Conservation (phyloP, 2,113 vertebrate genomes). For the Arenaria interpres region DNA sequence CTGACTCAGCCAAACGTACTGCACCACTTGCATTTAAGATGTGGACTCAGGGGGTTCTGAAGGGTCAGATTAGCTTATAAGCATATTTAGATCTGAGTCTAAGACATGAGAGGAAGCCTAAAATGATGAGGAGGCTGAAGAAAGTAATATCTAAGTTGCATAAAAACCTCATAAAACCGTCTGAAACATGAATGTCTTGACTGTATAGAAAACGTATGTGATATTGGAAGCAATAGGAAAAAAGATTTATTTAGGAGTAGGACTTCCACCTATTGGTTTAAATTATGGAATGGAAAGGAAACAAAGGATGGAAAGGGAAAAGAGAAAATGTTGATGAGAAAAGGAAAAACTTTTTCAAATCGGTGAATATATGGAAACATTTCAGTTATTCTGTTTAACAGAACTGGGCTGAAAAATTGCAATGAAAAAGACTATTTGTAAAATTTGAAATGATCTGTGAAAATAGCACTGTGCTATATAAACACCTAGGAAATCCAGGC, state of each 20-base stretch:
- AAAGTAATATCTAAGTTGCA: background rate
- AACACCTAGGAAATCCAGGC: background rate
- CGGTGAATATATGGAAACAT: background rate
- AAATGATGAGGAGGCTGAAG: background rate
- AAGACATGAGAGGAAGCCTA: background rate
- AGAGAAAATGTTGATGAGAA: background rate
- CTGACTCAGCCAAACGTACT: background rate
- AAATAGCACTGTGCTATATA: background rate
- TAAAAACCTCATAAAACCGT: background rate
- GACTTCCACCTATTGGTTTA: background rate
- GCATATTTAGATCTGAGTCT: background rate
- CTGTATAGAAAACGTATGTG: background rate
- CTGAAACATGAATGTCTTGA: background rate
- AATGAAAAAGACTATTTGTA: background rate
- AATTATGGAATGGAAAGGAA: background rate
- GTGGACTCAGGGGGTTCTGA: background rate
- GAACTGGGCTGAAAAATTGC: background rate
- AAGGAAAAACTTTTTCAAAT: background rate
- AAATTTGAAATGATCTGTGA: constrained; percentile 1
- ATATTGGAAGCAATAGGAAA: background rate
- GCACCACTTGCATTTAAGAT: background rate
- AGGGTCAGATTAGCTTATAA: background rate
- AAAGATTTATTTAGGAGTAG: background rate
- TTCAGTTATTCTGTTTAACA: background rate
- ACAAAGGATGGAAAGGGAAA: background rate